phyloP scores from a whole-genome alignment of 1,140 invertebrate genomes.

The Lepidotrigona ventralis region DNA sequence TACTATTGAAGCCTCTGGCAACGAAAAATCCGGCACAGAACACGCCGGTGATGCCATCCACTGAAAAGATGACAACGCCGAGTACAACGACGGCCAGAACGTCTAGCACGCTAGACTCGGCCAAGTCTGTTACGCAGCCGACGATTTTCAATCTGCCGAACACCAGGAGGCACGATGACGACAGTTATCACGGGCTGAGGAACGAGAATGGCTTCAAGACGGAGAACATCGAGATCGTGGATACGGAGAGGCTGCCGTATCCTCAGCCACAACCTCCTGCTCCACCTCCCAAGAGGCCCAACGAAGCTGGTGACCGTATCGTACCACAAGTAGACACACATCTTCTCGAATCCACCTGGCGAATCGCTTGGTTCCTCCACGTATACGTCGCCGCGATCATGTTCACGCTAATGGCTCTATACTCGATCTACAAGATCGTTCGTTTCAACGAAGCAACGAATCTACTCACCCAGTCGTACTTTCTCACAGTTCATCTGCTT shows the following conservation, averaged over 20 bases:
- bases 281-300: conserved; percentile 64
- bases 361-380: conserved; percentile 93
- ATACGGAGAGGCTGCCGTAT: conserved; percentile 72
- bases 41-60: conserved; percentile 62
- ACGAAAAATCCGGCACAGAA: conserved; percentile 80
- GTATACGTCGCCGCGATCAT: conserved; percentile 91
- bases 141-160: conserved; percentile 77
- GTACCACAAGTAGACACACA: conserved; percentile 68
- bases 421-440: conserved; percentile 90
- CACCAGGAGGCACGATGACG: conserved; percentile 67
- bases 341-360: conserved; percentile 82
- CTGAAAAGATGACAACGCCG: conserved; percentile 59
- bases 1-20: conserved; percentile 85
- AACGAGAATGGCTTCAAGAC: conserved; percentile 70
- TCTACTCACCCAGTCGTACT: conserved; percentile 90
- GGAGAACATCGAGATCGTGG: conserved; percentile 74
- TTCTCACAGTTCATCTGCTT: conserved; percentile 90
- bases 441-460: conserved; percentile 90
- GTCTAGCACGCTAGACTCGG: conserved; percentile 37
- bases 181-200: conserved; percentile 60
- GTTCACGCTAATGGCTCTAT: conserved; percentile 90
- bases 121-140: conserved; percentile 68
- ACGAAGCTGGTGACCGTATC: conserved; percentile 56
- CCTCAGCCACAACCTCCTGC: conserved; percentile 75
- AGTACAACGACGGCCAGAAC: conserved; percentile 30